Evolutionary conservation across 1,140 invertebrate species (phyloP), one percentile per base, ranked within the genome.

Genomic region (Danaus melanippus): DNA sequence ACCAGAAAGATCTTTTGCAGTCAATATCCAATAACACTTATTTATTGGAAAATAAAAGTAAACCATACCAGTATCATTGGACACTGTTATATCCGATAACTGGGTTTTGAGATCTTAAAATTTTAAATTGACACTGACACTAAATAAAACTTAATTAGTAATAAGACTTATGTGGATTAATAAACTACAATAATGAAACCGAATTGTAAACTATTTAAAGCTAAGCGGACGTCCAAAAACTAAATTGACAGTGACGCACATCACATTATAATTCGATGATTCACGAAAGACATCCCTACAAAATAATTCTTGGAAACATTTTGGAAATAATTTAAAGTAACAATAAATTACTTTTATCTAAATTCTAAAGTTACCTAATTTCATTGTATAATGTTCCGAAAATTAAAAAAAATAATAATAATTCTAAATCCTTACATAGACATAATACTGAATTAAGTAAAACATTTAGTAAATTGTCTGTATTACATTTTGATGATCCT

Each of bases 301-400:
- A 77, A 7, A 74, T 68, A 68, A 76, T 69, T 69, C 60, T 73
- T 77, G 74, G 73, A 81, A 79, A 76, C 63, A 70, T 80, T 73
- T 82, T 77, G 78, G 77, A 84, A 81, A 84, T 74, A 71, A 74
- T 83, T 77, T 74, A 74, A 85, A 82, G 78, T 83, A 83, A 86
- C 76, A 81, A 84, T 83, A 81, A 83, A 79, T 82, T 83, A 85
- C 74, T 77, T 84, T 71, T 70, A 76, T 66, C 79, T 79, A 85
- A 71, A 84, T 69, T 79, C 79, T 82, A 76, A 74, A 71, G 79
- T 78, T 76, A 84, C 71, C 70, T 76, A 76, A 77, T 76, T 80
- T 74, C 72, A 76, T 71, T 74, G 60, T 76, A 76, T 74, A 79
- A 74, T 66, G 64, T 79, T 76, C 74, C 67, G 70, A 77, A 80